Conservation (phyloP, 2,113 vertebrate species). For the Neolamprologus hecqui region DNA sequence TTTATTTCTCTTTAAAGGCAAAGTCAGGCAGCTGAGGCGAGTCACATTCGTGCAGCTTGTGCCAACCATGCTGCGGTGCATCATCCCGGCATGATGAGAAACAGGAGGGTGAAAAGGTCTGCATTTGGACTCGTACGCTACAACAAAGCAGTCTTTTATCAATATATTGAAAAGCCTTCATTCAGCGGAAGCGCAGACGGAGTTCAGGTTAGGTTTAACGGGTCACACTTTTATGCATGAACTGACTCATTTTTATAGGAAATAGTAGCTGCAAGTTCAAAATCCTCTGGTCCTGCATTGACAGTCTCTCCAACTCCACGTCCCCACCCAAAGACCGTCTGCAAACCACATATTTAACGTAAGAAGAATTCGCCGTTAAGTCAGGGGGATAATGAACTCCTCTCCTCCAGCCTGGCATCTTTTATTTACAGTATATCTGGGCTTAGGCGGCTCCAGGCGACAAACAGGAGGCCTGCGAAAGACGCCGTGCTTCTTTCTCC, state of each 20-base stretch:
- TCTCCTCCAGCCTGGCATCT: slow-evolving; percentile 53
- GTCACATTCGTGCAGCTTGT: slow-evolving; percentile 10
- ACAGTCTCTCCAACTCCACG: too few species aligned
- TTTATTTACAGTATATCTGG: slow-evolving; percentile 68
- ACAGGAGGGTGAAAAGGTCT: neutral
- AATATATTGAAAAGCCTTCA: slow-evolving; percentile 18
- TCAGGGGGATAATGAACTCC: slow-evolving; percentile 37
- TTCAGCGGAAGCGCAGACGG: neutral
- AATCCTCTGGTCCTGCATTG: neutral
- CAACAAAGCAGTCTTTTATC: slow-evolving; percentile 36
- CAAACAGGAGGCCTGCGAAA: slow-evolving; percentile 49
- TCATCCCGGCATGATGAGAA: neutral
- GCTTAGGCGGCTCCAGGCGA: slow-evolving; percentile 49
- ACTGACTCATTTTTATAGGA: neutral
- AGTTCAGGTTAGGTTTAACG: slow-evolving; percentile 38
- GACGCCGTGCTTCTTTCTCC: neutral
- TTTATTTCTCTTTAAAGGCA: neutral
- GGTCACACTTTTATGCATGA: slow-evolving; percentile 6
- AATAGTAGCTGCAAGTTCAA: neutral
- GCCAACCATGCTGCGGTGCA: neutral
- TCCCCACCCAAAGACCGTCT: neutral
- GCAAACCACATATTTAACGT: neutral
- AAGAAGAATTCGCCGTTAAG: neutral
- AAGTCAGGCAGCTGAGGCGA: neutral
- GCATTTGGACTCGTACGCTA: neutral